Percentiles rank a stretch among this genome's conserved stretches.
These are phyloP conservation scores for Alloscopus bannaensis DNA, from an alignment of 2,888 invertebrate species.

Conservation along the genomic window DNA sequence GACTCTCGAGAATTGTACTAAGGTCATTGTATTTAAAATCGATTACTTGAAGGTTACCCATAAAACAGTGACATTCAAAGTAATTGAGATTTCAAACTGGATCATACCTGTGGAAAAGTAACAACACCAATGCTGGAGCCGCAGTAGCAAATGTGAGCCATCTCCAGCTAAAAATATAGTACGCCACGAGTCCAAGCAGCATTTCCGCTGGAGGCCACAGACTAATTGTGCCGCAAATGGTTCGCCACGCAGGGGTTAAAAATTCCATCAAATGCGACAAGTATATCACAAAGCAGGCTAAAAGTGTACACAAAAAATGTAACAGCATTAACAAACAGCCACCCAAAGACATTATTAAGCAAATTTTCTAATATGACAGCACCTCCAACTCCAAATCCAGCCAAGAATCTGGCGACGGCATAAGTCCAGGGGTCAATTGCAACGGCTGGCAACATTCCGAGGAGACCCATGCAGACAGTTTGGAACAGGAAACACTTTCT, in stretches of 20 bases:
- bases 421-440: slow-evolving; percentile 64
- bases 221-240: slow-evolving; percentile 60
- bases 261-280: slow-evolving; percentile 68
- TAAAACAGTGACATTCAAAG: not conserved
- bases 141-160: slow-evolving; percentile 54
- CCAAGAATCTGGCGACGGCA: slow-evolving; percentile 51
- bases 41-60: not conserved
- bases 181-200: slow-evolving; percentile 57
- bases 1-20: slow-evolving; percentile 67
- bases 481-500: slow-evolving; percentile 61
- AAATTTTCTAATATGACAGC: not conserved
- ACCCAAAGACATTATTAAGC: not conserved
- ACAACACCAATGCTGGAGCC: slow-evolving; percentile 38
- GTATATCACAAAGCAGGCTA: slow-evolving; percentile 60
- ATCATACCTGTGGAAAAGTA: slow-evolving; percentile 44
- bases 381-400: slow-evolving; percentile 69
- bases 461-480: slow-evolving; percentile 56
- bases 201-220: slow-evolving; percentile 64
- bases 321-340: not conserved
- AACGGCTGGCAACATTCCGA: slow-evolving; percentile 61
- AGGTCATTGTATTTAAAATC: not conserved
- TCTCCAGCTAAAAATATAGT: slow-evolving; percentile 61
- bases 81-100: not conserved
- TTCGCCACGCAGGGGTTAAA: slow-evolving; percentile 63
- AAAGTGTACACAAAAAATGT: slow-evolving; percentile 10